Conservation (phyloP, 2,888 invertebrate genomes). For the Micoletzkya japonica region DNA sequence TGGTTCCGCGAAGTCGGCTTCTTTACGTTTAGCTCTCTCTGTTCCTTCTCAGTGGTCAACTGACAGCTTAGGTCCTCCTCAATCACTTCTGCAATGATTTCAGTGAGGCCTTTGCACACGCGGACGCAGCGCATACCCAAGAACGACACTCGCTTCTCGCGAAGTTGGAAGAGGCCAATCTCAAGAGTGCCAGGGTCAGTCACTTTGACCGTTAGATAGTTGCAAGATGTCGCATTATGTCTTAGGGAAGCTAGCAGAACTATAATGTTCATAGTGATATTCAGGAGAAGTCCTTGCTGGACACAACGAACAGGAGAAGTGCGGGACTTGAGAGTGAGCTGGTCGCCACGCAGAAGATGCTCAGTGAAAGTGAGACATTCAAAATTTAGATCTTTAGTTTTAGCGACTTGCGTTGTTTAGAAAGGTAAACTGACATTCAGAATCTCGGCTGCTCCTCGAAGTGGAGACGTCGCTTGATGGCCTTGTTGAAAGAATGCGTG, state of each 20-base stretch:
- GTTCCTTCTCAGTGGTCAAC: neutral
- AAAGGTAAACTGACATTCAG: neutral
- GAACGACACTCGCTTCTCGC: conserved; percentile 18
- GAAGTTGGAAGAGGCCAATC: conserved; percentile 19
- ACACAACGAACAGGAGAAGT: conserved; percentile 11
- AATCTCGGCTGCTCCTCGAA: conserved; percentile 18
- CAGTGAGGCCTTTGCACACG: conserved; percentile 13
- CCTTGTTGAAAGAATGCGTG: conserved; percentile 17
- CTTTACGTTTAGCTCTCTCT: neutral
- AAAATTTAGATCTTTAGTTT: neutral
- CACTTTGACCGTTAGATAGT: neutral
- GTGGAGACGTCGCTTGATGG: conserved; percentile 26
- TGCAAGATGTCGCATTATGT: neutral
- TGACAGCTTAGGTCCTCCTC: neutral
- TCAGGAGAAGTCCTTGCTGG: conserved; percentile 14
- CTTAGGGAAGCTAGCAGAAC: neutral
- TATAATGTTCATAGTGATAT: neutral
- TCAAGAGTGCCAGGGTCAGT: conserved; percentile 5
- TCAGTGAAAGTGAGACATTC: conserved; percentile 22
- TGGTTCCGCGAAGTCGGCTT: neutral
- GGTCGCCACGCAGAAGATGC: conserved; percentile 9
- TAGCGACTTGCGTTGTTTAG: neutral
- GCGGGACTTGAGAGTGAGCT: conserved; percentile 5
- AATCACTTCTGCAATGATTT: neutral
- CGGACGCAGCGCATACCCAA: conserved; percentile 21